Base-by-base conservation (phyloP, 2,113 vertebrate genomes). In the Sigmodon hispidus region DNA sequence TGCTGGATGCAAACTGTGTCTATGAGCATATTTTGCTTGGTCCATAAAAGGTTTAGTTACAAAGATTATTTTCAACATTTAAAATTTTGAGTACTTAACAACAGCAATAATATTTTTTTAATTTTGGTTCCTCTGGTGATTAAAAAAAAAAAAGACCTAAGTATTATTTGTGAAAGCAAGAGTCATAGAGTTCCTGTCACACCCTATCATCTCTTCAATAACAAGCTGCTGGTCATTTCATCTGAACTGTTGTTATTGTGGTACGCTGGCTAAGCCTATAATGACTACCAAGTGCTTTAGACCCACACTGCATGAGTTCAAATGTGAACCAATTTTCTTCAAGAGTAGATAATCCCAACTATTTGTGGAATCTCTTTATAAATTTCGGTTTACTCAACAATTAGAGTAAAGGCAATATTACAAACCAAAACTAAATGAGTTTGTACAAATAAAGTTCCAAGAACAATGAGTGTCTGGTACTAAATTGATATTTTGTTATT, bases 401-500 rank as follows among this genome's bases (percentile, higher is more conserved):
- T 76, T 34, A 92, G 80, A 24, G 21, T 50, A 70, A 87, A 8
- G 26, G 22, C 4, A 65, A n/a, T 36, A 87, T 43, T 11, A 90
- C 79, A n/a, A n/a, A 48, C 90, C 50, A 94, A 77, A 87, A 75
- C 75, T 88, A 80, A 72, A 48, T 88, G 52, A 94, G n/a, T 88
- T 69, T 45, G 31, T 50, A 15, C 34, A 50, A 86, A 70, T 70
- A 55, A 88, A 90, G 59, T 86, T 10, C 22, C 19, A 90, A 79
- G 63, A 84, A 91, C 3, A 79, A 3, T 61, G 19, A 92, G n/a
- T 77, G 12, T 59, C 50, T 89, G 43, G 0, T 45, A 79, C 29
- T 57, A 29, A 89, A 50, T 55, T 73, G 10, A 6, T 70, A 7
- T 72, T 81, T 69, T 84, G 5, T 43, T 88, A 43, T 67, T 63